phyloP scores from a whole-genome alignment of 2,888 invertebrate genomes.

The Tinea trinotella region DNA sequence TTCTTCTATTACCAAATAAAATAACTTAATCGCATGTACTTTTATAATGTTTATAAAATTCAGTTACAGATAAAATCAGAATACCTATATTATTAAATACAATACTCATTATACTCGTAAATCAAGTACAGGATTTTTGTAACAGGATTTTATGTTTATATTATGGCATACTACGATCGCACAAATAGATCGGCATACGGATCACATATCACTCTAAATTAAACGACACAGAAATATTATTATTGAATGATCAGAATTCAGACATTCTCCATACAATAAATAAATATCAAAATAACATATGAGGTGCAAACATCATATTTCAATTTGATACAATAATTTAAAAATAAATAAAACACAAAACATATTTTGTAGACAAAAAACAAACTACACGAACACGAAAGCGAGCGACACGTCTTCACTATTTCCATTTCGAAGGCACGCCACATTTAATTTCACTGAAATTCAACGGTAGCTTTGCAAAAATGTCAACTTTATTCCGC shows the following conservation, averaged over 20 bases:
- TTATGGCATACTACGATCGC: too few species aligned
- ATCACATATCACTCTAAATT: too few species aligned
- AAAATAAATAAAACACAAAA: background rate
- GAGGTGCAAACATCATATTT: too few species aligned
- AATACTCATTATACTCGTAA: too few species aligned
- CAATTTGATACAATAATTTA: background rate
- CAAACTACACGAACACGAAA: conserved; percentile 8
- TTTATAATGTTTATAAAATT: background rate
- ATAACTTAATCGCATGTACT: conserved; percentile 3
- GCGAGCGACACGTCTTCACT: conserved; percentile 40
- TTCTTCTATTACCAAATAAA: conserved; percentile 9
- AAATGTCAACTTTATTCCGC: conserved; percentile 72
- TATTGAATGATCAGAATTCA: too few species aligned
- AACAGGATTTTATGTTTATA: too few species aligned
- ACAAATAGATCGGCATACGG: too few species aligned
- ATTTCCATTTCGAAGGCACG: conserved; percentile 67
- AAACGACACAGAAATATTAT: too few species aligned
- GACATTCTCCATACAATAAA: too few species aligned
- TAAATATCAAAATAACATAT: background rate
- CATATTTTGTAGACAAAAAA: conserved; percentile 6
- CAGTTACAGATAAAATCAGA: too few species aligned
- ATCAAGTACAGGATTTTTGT: too few species aligned
- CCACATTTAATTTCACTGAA: conserved; percentile 72
- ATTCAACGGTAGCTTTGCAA: conserved; percentile 71
- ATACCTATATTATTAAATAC: too few species aligned